Evolutionary conservation across 2,888 invertebrate genomes (phyloP), one percentile per base, ranked within the genome.

Genomic region (Clivina fossor): DNA sequence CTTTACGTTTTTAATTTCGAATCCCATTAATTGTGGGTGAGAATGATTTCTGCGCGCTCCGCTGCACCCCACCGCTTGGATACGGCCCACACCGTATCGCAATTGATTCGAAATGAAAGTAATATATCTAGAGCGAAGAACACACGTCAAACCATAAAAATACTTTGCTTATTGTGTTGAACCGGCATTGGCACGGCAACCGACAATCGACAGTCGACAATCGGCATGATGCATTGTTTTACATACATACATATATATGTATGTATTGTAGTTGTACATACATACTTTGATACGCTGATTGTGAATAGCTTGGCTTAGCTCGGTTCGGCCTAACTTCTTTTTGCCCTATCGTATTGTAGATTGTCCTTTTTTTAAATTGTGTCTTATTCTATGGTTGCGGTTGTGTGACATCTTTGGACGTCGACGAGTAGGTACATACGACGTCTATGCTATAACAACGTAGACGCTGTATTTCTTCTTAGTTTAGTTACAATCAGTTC

Each of bases 41-140:
- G 66, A 64, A 66, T 64, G 64, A 65, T 66, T 66, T 64, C 65
- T 49, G 40, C 22, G 33, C 54, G 32, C 41, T 35, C 24, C 46
- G 41, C 11, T 41, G 41, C 28, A 19, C 19, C 33, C 49, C 44
- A 24, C 41, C 56, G 26, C 46, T 20, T 47, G 33, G 19, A 30
- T 28, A 43, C 44, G 40, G 41, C 32, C 33, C 30, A 60, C 65
- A 65, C 66, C 66, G 66, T 66, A 70, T 69, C 68, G 69, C 70
- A 69, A 71, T 71, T 71, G 71, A 71, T 71, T 71, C 69, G 68
- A 72, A 73, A 74, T 73, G 71, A 74, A 72, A 71, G 72, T 72
- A 72, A 74, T 74, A 74, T 73, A 73, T 72, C 70, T 69, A 71
- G 64, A 55, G 64, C 63, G 64, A 66, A 64, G 67, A 67, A 48